Base-by-base conservation (phyloP, 2,113 vertebrate genomes). In the Poeciliopsis prolifica region DNA sequence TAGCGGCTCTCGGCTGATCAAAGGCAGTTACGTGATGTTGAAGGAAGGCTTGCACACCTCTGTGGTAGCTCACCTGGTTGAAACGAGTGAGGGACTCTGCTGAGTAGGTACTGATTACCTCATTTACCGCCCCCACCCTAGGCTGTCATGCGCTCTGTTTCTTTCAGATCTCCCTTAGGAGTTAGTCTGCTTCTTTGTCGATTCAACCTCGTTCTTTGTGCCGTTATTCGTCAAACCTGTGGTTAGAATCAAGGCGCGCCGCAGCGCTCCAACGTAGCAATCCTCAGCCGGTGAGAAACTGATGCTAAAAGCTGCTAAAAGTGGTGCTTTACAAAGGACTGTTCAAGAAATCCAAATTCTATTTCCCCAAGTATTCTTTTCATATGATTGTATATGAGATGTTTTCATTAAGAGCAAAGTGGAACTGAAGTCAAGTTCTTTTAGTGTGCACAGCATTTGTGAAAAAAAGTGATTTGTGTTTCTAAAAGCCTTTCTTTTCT, bases 1-100 rank as follows among this genome's bases (percentile, higher is more conserved):
- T 65, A 31, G 74, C 24, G 58, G 81, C 86, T 89, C 75, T 78
- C 58, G 54, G 65, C 69, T 80, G 86, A 88, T 91, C 86, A 87
- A 90, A 87, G 81, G n/a, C 72, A 71, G 65, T 35, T 65, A 70
- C 60, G 40, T 84, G 70, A 80, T 83, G 75, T 31, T 65, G 40
- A 74, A 84, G 79, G 78, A 83, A 78, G 28, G 71, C 70, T 22
- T 0, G 22, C 37, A 29, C 82, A 82, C 77, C 75, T 81, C 61
- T 65, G 44, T 73, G 65, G n/a, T 68, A 33, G 62, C 79, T 73
- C 61, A 69, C 51, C 3, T 0, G 4, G 28, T 58, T 26, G 63
- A 72, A 24, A 28, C 30, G 51, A 79, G 31, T 60, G 10, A 40
- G 58, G 0, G 33, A 54, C 1, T 68, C 51, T 54, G 19, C 51